phyloP scores from a whole-genome alignment of 2,113 vertebrate species.

The Cyprinodon tularosa region DNA sequence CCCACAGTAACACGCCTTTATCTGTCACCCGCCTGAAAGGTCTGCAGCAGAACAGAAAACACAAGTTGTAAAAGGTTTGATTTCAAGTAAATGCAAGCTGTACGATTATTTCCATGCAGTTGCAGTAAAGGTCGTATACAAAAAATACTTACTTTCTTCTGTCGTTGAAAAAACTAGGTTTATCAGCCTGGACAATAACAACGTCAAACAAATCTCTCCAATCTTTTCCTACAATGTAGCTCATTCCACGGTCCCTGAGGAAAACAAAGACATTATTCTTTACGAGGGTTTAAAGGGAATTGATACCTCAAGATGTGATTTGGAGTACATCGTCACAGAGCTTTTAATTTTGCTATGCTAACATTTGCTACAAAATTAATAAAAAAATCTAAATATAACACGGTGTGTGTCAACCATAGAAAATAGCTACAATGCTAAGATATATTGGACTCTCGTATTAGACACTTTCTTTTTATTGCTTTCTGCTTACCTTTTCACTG shows the following conservation, averaged over 20 bases:
- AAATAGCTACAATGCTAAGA: neutral
- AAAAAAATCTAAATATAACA: too few species aligned
- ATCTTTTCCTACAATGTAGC: conserved; percentile 94
- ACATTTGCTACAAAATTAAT: neutral
- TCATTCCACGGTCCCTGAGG: conserved; percentile 93
- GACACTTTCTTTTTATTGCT: neutral
- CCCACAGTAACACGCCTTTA: conserved; percentile 93
- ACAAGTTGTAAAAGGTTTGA: conserved; percentile 13
- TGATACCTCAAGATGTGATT: neutral
- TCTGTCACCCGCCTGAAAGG: conserved; percentile 95
- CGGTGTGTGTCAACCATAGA: neutral
- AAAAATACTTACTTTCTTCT: conserved; percentile 86
- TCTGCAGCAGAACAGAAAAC: conserved; percentile 72
- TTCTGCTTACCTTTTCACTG: neutral
- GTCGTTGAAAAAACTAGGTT: conserved; percentile 97
- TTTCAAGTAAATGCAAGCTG: neutral
- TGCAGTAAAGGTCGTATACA: neutral
- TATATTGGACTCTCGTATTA: neutral
- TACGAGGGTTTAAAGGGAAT: neutral
- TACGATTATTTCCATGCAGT: neutral
- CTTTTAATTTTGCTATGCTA: neutral
- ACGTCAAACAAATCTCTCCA: conserved; percentile 97
- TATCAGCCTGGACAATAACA: conserved; percentile 97
- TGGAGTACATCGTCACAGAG: neutral
- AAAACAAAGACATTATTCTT: conserved; percentile 11